phyloP scores from a whole-genome alignment of 2,888 invertebrate species.

The Drosophila mulleri region DNA sequence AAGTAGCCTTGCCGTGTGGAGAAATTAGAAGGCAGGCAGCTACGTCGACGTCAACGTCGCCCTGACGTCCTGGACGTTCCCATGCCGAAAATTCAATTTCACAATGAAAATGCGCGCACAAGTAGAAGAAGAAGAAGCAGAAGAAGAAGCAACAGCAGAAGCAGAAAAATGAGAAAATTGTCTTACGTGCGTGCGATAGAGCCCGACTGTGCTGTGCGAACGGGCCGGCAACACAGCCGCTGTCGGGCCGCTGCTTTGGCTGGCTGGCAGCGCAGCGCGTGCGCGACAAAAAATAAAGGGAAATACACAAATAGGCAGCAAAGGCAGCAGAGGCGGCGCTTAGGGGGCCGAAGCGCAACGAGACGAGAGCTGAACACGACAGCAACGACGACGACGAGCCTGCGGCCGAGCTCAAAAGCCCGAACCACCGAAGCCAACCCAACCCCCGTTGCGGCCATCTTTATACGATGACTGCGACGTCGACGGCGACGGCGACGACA shows the following conservation, averaged over 20 bases:
- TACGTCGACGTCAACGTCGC: slow-evolving; percentile 20
- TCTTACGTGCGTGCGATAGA: slow-evolving; percentile 64
- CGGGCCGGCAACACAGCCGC: slow-evolving; percentile 18
- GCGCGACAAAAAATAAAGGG: slow-evolving; percentile 74
- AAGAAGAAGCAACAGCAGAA: slow-evolving; percentile 50
- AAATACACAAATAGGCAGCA: slow-evolving; percentile 57
- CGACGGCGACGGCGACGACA: slow-evolving; percentile 14
- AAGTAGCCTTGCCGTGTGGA: slow-evolving; percentile 77
- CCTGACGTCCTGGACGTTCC: slow-evolving; percentile 58
- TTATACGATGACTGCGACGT: slow-evolving; percentile 35
- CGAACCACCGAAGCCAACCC: slow-evolving; percentile 51
- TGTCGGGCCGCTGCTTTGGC: slow-evolving; percentile 65
- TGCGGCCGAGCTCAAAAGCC: slow-evolving; percentile 24
- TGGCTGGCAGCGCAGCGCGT: slow-evolving; percentile 70
- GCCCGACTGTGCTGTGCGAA: slow-evolving; percentile 11
- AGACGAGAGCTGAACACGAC: slow-evolving; percentile 12
- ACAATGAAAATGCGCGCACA: slow-evolving; percentile 72
- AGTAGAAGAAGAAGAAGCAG: not conserved
- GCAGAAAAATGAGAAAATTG: slow-evolving; percentile 82
- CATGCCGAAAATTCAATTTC: slow-evolving; percentile 84
- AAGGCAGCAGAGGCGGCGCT: slow-evolving; percentile 77
- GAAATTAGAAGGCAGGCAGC: slow-evolving; percentile 61
- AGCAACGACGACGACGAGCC: slow-evolving; percentile 15
- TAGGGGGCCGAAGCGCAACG: slow-evolving; percentile 58
- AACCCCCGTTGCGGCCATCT: slow-evolving; percentile 72